These are phyloP conservation scores for Scartelaos histophorus DNA, from an alignment of 2,113 vertebrate genomes.

Conservation along the genomic window DNA sequence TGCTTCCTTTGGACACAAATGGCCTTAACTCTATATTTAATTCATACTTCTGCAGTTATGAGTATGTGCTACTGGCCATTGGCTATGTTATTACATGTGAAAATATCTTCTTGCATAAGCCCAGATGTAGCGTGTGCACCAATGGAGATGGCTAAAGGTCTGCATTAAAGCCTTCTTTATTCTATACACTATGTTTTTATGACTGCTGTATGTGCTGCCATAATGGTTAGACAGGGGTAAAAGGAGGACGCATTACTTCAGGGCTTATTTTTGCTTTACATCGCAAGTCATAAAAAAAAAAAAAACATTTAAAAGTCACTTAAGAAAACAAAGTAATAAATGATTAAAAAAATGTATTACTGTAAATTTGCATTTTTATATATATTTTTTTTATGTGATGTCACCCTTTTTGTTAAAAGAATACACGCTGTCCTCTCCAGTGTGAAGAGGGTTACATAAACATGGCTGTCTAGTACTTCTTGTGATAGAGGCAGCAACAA, in stretches of 20 bases:
- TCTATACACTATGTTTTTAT: slow-evolving; percentile 13
- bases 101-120: not conserved
- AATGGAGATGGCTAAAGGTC: slow-evolving; percentile 14
- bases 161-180: slow-evolving; percentile 11
- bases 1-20: slow-evolving; percentile 2
- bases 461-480: not conserved
- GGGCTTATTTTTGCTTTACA: slow-evolving; percentile 23
- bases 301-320: not conserved
- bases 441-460: slow-evolving; percentile 7
- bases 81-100: slow-evolving; percentile 8
- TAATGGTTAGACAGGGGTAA: slow-evolving; percentile 31
- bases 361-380: too few relatives aligned
- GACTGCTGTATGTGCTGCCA: not conserved
- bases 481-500: slow-evolving; percentile 26
- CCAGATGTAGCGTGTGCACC: slow-evolving; percentile 2
- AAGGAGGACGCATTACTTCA: slow-evolving; percentile 35
- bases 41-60: slow-evolving; percentile 1
- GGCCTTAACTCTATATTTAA: slow-evolving; percentile 14
- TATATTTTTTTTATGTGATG: too few relatives aligned
- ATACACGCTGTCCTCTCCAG: not conserved
- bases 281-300: slow-evolving; percentile 34
- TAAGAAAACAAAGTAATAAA: not conserved
- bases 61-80: not conserved
- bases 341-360: too few relatives aligned
- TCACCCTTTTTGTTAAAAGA: not conserved